These are phyloP conservation scores for Percopsis transmontana DNA, from an alignment of 2,113 vertebrate genomes.

Conservation along the genomic window DNA sequence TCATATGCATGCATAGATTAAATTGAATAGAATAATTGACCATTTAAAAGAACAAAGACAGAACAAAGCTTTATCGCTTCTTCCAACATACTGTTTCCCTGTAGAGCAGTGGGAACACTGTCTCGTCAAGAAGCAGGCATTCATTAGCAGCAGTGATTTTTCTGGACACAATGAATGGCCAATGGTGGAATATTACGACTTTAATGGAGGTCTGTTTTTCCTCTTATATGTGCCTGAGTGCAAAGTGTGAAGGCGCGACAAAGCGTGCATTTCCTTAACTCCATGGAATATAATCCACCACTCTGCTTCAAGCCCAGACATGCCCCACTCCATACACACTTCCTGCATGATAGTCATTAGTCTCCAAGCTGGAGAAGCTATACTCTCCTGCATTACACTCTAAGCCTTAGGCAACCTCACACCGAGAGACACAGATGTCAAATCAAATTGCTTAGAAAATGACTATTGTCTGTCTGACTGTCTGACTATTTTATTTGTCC, in stretches of 20 bases:
- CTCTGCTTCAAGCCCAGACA: conserved; percentile 39
- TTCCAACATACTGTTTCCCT: conserved; percentile 14
- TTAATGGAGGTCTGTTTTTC: conserved; percentile 61
- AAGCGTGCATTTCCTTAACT: conserved; percentile 25
- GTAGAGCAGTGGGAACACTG: conserved; percentile 13
- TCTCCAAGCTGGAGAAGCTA: not conserved
- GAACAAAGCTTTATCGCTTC: conserved; percentile 18
- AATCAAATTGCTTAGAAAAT: conserved; percentile 18
- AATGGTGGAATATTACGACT: conserved; percentile 50
- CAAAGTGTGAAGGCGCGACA: conserved; percentile 21
- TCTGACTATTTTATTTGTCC: conserved; percentile 3
- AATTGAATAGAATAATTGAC: too few species aligned
- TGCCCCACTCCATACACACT: conserved; percentile 25
- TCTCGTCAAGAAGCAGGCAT: conserved; percentile 50
- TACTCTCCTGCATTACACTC: not conserved
- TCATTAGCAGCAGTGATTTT: conserved; percentile 60
- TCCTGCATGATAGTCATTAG: conserved; percentile 40
- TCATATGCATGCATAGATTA: too few species aligned
- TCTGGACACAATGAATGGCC: conserved; percentile 49
- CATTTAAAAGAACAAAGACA: not conserved
- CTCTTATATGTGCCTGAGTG: conserved; percentile 31
- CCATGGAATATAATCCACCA: conserved; percentile 25
- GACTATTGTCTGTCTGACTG: conserved; percentile 16
- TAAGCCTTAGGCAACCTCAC: too few species aligned
- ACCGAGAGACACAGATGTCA: too few species aligned